These are phyloP conservation scores for Penaeus japonicus DNA, from an alignment of 1,140 invertebrate species.

Conservation along the genomic window DNA sequence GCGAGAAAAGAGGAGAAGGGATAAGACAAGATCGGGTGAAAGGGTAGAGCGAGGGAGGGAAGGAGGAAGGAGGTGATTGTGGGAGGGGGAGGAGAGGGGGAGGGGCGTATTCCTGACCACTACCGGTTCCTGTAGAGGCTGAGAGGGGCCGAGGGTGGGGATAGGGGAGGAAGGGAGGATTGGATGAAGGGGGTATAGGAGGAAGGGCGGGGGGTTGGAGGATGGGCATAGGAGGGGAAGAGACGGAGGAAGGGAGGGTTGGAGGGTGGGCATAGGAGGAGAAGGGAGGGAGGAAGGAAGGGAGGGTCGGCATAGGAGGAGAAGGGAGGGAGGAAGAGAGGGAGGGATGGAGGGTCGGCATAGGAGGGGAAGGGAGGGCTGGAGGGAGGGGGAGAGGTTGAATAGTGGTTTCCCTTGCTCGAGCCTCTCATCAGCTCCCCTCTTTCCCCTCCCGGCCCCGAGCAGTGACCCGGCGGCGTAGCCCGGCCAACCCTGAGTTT, in stretches of 20 bases:
- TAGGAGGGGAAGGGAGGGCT: neutral
- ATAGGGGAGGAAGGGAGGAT: neutral
- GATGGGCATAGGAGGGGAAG: neutral
- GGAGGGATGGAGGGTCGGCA: neutral
- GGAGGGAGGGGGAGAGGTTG: too few relatives aligned
- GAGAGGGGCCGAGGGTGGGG: too few relatives aligned
- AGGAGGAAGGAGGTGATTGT: too few relatives aligned
- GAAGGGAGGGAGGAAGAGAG: neutral
- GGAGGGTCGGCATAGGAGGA: neutral
- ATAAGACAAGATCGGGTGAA: neutral
- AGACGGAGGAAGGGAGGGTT: neutral
- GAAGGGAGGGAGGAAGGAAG: neutral
- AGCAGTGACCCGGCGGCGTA: too few relatives aligned
- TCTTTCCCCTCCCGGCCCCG: too few relatives aligned
- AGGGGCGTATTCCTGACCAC: too few relatives aligned
- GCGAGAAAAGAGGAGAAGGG: neutral
- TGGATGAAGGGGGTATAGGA: conserved; percentile 35
- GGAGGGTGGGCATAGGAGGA: neutral
- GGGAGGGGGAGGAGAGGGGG: too few relatives aligned
- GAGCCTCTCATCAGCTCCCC: too few relatives aligned
- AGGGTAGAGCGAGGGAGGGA: neutral
- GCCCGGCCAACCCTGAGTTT: too few relatives aligned
- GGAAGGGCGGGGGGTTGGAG: conserved; percentile 2
- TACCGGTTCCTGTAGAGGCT: too few relatives aligned
- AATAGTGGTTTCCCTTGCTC: too few relatives aligned